Base-by-base conservation (phyloP, 1,140 invertebrate genomes). In the Zaprionus gabonicus region DNA sequence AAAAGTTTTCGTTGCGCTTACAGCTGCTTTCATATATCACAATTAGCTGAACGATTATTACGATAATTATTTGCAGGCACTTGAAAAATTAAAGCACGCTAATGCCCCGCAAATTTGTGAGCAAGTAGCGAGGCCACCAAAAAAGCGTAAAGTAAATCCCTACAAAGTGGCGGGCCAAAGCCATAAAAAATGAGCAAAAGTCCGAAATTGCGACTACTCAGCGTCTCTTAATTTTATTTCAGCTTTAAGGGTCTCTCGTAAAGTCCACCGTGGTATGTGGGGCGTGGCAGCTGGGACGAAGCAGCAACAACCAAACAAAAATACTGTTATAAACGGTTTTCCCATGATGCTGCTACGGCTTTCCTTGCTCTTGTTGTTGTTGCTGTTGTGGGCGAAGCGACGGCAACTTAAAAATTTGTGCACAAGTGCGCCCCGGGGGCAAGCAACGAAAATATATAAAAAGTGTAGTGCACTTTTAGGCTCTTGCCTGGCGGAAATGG, bases 171-270 rank as follows among this genome's bases (percentile, higher is more conserved):
- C 68, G 20, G 53, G 41, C 66, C 46, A 63, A 75, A 76, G 36
- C 62, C 74, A 58, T 81, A 69, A 81, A 84, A 87, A 80, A 68
- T 70, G 64, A 65, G 68, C 68, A 83, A 70, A 78, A 70, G 74
- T 73, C 71, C 74, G 60, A 86, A 88, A 83, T 83, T 71, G 83
- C 78, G 78, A 88, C 83, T 88, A 87, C 83, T 88, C 83, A 87
- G 83, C 84, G 74, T 59, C 80, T 88, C 80, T 87, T 83, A 81
- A 87, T 86, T 87, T 88, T 88, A 87, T 87, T 88, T 34, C 67
- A 72, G 64, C 73, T 75, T 87, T 88, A 84, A 88, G 78, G 53
- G 81, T 64, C 51, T 75, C 84, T 78, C 84, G 65, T 83, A 88
- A 87, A 83, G 60, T 23, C 41, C n/a, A 25, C 25, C 34, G 56